These are phyloP conservation scores for Willowsia nigromaculata DNA, from an alignment of 2,888 invertebrate genomes.

Conservation along the genomic window DNA sequence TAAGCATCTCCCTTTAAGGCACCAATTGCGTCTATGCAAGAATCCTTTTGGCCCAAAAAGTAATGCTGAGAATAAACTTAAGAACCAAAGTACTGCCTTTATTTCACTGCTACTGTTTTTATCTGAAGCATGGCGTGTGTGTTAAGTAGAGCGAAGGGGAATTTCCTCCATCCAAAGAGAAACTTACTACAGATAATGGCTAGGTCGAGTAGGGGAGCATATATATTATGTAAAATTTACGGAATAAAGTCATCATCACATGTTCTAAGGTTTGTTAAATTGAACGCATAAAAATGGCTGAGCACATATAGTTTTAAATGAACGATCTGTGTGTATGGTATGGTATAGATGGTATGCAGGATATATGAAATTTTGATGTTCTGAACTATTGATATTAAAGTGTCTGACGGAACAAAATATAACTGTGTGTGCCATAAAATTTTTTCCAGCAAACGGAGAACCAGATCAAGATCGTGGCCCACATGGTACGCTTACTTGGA, in stretches of 20 bases:
- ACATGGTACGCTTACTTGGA: conserved; percentile 88
- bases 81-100: not conserved
- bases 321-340: not conserved
- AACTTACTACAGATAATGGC: conserved; percentile 7
- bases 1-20: not conserved
- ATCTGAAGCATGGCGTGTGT: conserved; percentile 13
- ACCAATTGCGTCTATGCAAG: not conserved
- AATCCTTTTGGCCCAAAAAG: not conserved
- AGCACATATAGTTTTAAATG: not conserved
- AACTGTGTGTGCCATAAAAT: conserved; percentile 39
- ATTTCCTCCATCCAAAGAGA: conserved; percentile 1
- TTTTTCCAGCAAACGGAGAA: conserved; percentile 59
- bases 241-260: conserved; percentile 38
- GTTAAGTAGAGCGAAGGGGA: conserved; percentile 40
- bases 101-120: not conserved
- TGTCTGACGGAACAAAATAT: not conserved
- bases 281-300: not conserved
- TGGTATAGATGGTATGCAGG: not conserved
- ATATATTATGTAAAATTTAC: conserved; percentile 28
- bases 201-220: not conserved
- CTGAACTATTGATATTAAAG: conserved; percentile 23
- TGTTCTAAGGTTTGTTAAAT: not conserved
- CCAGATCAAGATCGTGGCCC: conserved; percentile 68
- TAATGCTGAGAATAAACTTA: not conserved
- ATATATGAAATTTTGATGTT: not conserved